Percentiles rank a stretch among this genome's conserved stretches.
Evolutionary conservation across 2,797 vertebrate species (phyloP).

Genomic region (Neopelma chrysocephalum): DNA sequence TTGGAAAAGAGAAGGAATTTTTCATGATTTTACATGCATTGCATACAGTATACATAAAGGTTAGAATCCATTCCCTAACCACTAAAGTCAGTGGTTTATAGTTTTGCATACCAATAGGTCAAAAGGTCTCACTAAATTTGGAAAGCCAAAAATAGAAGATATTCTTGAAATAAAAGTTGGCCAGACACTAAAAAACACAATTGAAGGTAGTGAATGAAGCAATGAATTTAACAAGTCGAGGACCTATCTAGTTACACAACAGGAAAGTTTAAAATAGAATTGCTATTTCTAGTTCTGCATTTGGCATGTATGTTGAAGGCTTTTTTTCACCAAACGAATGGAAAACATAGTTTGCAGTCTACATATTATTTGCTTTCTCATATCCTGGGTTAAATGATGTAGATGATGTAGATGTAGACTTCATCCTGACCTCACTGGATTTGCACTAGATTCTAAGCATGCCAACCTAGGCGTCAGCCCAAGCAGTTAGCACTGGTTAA

Average conservation of each 20-base stretch:
- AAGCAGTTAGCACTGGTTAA: neutral
- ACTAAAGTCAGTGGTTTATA: neutral
- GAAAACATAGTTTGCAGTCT: neutral
- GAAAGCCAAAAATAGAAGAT: neutral
- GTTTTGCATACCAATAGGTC: neutral
- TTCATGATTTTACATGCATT: neutral
- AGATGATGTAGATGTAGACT: neutral
- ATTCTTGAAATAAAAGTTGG: conserved; percentile 6
- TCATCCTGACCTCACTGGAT: neutral
- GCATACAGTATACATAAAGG: neutral
- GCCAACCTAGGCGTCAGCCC: neutral
- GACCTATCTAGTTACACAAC: neutral
- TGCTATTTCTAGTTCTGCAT: neutral
- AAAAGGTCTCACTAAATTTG: neutral
- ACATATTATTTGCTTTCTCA: neutral
- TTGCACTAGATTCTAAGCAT: neutral
- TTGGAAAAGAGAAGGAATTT: neutral
- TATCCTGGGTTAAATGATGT: neutral
- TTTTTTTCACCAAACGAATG: neutral
- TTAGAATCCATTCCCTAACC: neutral
- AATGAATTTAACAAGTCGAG: neutral
- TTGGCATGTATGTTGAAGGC: neutral
- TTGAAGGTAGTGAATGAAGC: neutral
- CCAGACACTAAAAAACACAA: neutral
- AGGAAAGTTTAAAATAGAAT: neutral